Evolutionary conservation across 2,888 invertebrate genomes (phyloP), one percentile per base, ranked within the genome.

Genomic region (Aphrophora alni): DNA sequence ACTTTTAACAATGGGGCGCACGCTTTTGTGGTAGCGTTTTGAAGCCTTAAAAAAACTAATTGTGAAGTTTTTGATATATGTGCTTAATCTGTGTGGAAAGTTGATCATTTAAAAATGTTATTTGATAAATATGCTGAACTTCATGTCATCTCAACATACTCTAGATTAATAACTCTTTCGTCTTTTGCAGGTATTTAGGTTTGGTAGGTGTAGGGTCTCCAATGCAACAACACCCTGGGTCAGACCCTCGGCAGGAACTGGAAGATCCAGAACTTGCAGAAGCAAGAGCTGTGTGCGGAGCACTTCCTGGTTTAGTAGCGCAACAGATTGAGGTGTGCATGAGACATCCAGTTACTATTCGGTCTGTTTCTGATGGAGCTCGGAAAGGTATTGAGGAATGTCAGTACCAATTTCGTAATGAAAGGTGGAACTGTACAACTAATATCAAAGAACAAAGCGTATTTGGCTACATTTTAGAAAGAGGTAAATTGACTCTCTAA

Each of bases 401-500:
- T 88, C 95, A 95, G 85, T 92, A 93, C 88, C 97, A 97, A 90
- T 97, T 97, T 89, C 91, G 94, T 81, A 93, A 94, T 88, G 92
- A 95, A 82, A 91, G 95, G 88, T 97, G 97, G 97, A 97, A 97
- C 88, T 97, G 97, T 88, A 95, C 96, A 80, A 93, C 95, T 0
- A 92, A 93, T 83, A 71, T 28, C 5, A 86, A 86, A 59, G 88
- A 87, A 79, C 87, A 87, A 82, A 89, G 88, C 71, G 89, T 90
- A n/a, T 90, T 90, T 85, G 90, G 90, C 26, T 88, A 89, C 83
- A 88, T 89, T 27, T 85, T 90, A n/a, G 87, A 88, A 80, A 87
- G 89, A 88, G 90, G 91, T 91, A 86, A 85, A 87, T 81, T 24
- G 12, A 26, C 33, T 26, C 21, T n/a, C n/a, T n/a, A n/a, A n/a